phyloP scores from a whole-genome alignment of 2,113 vertebrate genomes.

The Passerina amoena region DNA sequence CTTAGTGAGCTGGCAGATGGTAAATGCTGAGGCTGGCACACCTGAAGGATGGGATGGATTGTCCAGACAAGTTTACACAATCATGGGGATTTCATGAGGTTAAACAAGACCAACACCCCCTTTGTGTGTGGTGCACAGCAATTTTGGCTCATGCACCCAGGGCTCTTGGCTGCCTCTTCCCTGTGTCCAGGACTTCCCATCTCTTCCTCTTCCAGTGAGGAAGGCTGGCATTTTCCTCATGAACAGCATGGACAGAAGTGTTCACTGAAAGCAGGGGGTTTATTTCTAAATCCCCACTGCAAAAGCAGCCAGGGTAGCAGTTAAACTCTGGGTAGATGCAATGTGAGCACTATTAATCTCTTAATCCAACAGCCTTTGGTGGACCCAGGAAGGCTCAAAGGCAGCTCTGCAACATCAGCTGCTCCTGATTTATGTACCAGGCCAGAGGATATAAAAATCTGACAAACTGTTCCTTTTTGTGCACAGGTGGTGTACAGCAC shows the following conservation, averaged over 20 bases:
- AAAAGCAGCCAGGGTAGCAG: not conserved
- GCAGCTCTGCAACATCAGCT: not conserved
- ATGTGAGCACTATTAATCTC: not conserved
- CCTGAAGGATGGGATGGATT: not conserved
- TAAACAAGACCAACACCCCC: not conserved
- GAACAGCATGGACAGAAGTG: not conserved
- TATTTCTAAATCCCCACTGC: not conserved
- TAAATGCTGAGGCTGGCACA: not conserved
- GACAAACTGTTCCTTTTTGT: not conserved
- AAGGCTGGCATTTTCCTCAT: not conserved
- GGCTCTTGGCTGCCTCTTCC: not conserved
- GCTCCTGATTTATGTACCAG: not conserved
- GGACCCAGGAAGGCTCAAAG: not conserved
- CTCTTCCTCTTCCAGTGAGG: not conserved
- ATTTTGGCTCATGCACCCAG: not conserved
- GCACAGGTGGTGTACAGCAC: not conserved
- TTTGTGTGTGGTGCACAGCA: fast-evolving
- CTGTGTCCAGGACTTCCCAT: not conserved
- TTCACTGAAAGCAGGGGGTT: not conserved
- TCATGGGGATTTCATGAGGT: not conserved
- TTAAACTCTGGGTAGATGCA: not conserved
- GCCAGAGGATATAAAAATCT: not conserved
- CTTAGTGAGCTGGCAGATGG: not conserved
- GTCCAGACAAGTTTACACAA: not conserved
- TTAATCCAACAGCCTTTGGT: not conserved